Evolutionary conservation across 2,888 invertebrate genomes (phyloP).

Genomic region (Chymomyza caudatula): DNA sequence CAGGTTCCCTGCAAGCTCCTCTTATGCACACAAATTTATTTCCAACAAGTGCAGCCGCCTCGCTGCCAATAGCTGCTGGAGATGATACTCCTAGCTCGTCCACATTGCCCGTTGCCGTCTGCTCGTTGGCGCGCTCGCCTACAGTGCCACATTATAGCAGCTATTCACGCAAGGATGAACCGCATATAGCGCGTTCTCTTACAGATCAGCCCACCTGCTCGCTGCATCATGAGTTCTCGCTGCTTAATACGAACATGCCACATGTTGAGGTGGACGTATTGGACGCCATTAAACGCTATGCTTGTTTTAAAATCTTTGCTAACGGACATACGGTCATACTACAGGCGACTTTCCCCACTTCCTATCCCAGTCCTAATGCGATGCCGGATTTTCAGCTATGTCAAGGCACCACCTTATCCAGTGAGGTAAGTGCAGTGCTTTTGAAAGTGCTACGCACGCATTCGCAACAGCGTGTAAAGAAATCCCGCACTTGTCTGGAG

Average conservation of each 20-base stretch:
- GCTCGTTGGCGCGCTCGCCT: constrained; percentile 78
- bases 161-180: constrained; percentile 58
- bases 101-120: constrained; percentile 28
- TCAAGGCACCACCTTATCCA: constrained; percentile 84
- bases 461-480: constrained; percentile 89
- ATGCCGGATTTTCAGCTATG: constrained; percentile 84
- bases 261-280: constrained; percentile 82
- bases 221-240: constrained; percentile 86
- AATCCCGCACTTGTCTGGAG: constrained; percentile 91
- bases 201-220: constrained; percentile 77
- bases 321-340: constrained; percentile 79
- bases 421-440: constrained; percentile 84
- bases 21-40: not conserved
- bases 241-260: constrained; percentile 86
- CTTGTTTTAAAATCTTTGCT: constrained; percentile 77
- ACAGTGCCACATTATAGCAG: constrained; percentile 37
- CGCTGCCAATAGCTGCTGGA: constrained; percentile 54
- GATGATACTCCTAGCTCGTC: constrained; percentile 33
- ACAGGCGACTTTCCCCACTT: constrained; percentile 83
- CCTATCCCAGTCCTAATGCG: constrained; percentile 85
- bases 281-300: constrained; percentile 80
- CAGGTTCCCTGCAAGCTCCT: constrained; percentile 1
- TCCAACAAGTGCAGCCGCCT: constrained; percentile 41
- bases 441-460: constrained; percentile 89
- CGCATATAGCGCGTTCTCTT: constrained; percentile 74